Conservation (phyloP, 1,140 invertebrate genomes). For the Calycopis cecrops region DNA sequence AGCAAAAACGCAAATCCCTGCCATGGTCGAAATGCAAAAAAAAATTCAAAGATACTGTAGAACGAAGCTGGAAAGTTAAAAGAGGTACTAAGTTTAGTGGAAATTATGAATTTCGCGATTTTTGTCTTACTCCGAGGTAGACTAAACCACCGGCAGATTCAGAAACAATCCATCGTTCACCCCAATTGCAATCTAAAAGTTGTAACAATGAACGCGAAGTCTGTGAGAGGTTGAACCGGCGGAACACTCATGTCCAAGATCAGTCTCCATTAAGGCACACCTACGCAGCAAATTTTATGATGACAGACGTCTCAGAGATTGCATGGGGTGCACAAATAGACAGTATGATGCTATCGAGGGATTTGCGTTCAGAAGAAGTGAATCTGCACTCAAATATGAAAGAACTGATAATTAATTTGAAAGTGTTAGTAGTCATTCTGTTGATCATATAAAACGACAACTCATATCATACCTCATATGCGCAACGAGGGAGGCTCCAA, state of each 20-base stretch:
- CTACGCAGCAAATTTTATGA: constrained; percentile 8
- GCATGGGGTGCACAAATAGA: constrained; percentile 17
- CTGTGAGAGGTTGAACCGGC: constrained; percentile 7
- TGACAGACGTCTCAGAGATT: constrained; percentile 11
- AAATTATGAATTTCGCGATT: constrained; percentile 4
- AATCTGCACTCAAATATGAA: constrained; percentile 13
- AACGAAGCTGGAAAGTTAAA: background rate
- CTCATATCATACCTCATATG: constrained; percentile 12
- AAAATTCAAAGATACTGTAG: background rate
- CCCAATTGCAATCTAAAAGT: background rate
- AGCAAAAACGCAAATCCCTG: constrained; percentile 1
- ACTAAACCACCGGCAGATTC: background rate
- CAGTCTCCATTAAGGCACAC: constrained; percentile 1
- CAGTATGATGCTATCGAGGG: constrained; percentile 4
- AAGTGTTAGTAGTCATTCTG: background rate
- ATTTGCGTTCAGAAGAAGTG: constrained; percentile 8
- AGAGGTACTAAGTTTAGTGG: background rate
- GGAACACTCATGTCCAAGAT: constrained; percentile 2
- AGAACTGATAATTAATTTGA: constrained; percentile 16
- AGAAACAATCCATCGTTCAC: background rate
- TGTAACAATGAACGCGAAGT: too few relatives aligned
- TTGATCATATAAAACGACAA: constrained; percentile 17
- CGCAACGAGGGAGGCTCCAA: constrained; percentile 13
- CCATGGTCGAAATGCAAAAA: background rate
- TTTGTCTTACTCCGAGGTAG: background rate